A percentile compares a stretch with the other conserved stretches of the same genome.
phyloP scores from a whole-genome alignment of 1,140 invertebrate species.

The Atta colombica region DNA sequence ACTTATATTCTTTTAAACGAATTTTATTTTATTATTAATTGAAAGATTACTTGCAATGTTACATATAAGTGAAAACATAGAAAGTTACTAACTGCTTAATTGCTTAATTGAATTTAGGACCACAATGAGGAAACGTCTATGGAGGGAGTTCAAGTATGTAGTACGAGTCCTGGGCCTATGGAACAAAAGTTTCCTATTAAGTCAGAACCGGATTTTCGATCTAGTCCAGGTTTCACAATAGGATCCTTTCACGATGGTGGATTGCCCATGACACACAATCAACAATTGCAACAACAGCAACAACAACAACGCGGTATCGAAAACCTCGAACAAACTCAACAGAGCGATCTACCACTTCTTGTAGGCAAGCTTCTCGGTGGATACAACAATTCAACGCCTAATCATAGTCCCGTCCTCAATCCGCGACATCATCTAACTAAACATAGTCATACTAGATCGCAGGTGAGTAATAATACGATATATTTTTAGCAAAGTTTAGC shows the following conservation, averaged over 20 bases:
- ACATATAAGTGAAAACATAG: not conserved
- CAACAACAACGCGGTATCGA: slow-evolving; percentile 79
- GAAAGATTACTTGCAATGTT: not conserved
- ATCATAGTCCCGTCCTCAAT: slow-evolving; percentile 89
- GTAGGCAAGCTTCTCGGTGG: slow-evolving; percentile 90
- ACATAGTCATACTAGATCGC: slow-evolving; percentile 85
- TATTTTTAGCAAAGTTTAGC: not conserved
- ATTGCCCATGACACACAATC: slow-evolving; percentile 80
- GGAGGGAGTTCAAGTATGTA: slow-evolving; percentile 86
- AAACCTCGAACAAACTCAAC: slow-evolving; percentile 82
- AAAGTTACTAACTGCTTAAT: not conserved
- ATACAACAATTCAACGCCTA: slow-evolving; percentile 88
- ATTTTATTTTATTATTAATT: not conserved
- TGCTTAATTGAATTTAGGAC: slow-evolving; percentile 76
- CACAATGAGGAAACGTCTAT: slow-evolving; percentile 86
- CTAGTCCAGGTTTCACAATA: slow-evolving; percentile 81
- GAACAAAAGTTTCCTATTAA: slow-evolving; percentile 85
- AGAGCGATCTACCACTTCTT: slow-evolving; percentile 87
- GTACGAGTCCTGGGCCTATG: slow-evolving; percentile 82
- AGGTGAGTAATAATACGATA: slow-evolving; percentile 70
- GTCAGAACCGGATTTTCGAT: slow-evolving; percentile 84
- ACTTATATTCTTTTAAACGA: not conserved
- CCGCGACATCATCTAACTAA: slow-evolving; percentile 87
- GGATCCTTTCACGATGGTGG: slow-evolving; percentile 80
- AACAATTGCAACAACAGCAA: slow-evolving; percentile 79